These are phyloP conservation scores for Takifugu ocellatus DNA, from an alignment of 2,797 vertebrate species.

Conservation along the genomic window DNA sequence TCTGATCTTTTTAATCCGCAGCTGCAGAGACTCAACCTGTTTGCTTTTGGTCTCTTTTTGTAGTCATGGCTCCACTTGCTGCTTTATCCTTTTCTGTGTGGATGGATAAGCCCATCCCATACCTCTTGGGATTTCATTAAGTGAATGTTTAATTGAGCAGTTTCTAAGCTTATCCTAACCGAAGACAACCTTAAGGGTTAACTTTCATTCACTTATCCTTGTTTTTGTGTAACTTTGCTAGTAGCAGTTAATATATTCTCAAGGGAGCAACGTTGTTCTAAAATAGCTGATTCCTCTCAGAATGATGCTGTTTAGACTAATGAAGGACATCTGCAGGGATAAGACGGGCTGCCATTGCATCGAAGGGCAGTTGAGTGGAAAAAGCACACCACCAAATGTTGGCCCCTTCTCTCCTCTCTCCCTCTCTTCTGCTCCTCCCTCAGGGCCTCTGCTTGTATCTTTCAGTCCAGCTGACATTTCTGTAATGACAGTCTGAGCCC, in stretches of 20 bases:
- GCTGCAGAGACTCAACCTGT: conserved; percentile 34
- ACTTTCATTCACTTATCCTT: too few relatives aligned
- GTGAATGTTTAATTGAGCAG: too few relatives aligned
- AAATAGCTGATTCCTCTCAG: neutral
- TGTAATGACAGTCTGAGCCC: conserved; percentile 60
- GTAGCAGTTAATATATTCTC: too few relatives aligned
- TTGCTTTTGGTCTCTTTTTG: conserved; percentile 41
- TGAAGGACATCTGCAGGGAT: conserved; percentile 18
- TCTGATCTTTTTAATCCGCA: conserved; percentile 58
- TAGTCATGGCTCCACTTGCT: conserved; percentile 12
- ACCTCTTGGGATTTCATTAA: too few relatives aligned
- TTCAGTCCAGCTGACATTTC: conserved; percentile 68
- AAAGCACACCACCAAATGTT: conserved; percentile 47
- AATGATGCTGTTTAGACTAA: neutral
- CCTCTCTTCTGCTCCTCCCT: conserved; percentile 18
- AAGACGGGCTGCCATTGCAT: conserved; percentile 15
- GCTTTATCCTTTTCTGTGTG: conserved; percentile 19
- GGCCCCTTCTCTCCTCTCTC: conserved; percentile 8
- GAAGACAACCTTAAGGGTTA: too few relatives aligned
- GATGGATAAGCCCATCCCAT: conserved; percentile 22
- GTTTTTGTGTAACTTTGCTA: too few relatives aligned
- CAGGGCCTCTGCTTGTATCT: conserved; percentile 32
- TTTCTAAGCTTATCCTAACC: too few relatives aligned
- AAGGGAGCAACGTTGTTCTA: too few relatives aligned
- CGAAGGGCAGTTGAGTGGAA: conserved; percentile 54